Evolutionary conservation across 2,113 vertebrate genomes (phyloP).

Genomic region (Sylvilagus bachmani): DNA sequence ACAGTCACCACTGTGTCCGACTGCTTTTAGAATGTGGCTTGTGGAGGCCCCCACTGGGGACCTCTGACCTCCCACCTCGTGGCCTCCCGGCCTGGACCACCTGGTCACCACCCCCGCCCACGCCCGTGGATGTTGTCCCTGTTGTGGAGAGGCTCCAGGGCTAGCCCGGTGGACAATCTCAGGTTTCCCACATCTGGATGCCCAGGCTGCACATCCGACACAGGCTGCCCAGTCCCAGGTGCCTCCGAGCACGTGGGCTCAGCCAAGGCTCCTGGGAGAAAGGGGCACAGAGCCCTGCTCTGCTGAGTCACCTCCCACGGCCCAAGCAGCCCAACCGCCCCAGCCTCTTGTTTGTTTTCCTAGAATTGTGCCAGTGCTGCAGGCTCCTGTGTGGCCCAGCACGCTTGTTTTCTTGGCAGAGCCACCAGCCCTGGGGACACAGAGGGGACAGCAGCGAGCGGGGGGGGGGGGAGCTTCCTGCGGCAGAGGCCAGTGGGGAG

Average conservation of each 20-base stretch:
- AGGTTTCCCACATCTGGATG: no score
- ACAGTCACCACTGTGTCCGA: neutral
- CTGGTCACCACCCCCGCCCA: no score
- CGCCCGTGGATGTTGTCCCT: neutral
- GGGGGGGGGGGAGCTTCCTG: accelerated
- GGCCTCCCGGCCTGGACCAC: neutral
- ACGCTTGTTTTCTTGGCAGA: no score
- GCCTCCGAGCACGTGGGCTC: no score
- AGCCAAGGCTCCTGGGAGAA: no score
- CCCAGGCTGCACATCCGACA: no score
- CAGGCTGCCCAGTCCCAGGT: no score
- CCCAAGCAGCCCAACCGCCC: accelerated
- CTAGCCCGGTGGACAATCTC: neutral
- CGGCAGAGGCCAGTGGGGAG: no score
- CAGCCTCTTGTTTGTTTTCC: neutral
- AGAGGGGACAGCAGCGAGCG: neutral
- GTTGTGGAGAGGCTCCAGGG: neutral
- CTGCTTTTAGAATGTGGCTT: neutral
- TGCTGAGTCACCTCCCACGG: neutral
- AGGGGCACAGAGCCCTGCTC: neutral
- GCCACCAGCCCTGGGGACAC: neutral
- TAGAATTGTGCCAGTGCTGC: accelerated
- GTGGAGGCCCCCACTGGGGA: neutral
- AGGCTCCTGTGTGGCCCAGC: neutral
- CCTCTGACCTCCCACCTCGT: no score